These are phyloP conservation scores for Lepas anatifera DNA, from an alignment of 2,888 invertebrate species.

Conservation along the genomic window DNA sequence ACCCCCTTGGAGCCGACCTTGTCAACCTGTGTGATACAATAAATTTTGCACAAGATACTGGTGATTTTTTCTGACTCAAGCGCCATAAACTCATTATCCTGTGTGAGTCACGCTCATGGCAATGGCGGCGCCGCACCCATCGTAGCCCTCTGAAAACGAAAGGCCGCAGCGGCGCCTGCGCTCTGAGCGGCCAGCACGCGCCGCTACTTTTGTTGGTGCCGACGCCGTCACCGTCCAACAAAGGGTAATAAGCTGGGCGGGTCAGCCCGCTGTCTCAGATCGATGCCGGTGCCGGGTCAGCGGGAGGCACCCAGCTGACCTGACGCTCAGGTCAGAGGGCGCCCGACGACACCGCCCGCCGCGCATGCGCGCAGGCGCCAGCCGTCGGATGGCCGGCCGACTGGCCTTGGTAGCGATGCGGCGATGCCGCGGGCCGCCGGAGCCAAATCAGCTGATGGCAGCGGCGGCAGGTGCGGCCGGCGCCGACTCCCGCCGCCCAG, in stretches of 20 bases:
- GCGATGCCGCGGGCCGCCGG: not conserved
- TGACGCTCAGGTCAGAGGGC: not conserved
- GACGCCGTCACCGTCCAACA: not conserved
- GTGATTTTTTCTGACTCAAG: too few relatives aligned
- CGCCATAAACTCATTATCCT: too few relatives aligned
- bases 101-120: too few relatives aligned
- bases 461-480: not conserved
- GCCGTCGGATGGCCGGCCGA: not conserved
- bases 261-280: not conserved
- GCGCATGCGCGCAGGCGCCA: not conserved
- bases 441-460: not conserved
- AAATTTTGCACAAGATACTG: too few relatives aligned
- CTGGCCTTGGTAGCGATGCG: not conserved
- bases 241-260: not conserved
- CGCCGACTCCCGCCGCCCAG: not conserved
- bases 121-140: too few relatives aligned
- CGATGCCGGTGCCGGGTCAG: not conserved
- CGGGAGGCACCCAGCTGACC: not conserved
- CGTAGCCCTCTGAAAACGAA: too few relatives aligned
- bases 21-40: too few relatives aligned
- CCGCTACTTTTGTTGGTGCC: too few relatives aligned
- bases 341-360: too few relatives aligned
- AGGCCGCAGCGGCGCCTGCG: too few relatives aligned
- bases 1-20: too few relatives aligned
- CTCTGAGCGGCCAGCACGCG: too few relatives aligned